A percentile compares a stretch with the other conserved stretches of the same genome.
phyloP scores from a whole-genome alignment of 1,140 invertebrate species.

The Drosophila burlai region DNA sequence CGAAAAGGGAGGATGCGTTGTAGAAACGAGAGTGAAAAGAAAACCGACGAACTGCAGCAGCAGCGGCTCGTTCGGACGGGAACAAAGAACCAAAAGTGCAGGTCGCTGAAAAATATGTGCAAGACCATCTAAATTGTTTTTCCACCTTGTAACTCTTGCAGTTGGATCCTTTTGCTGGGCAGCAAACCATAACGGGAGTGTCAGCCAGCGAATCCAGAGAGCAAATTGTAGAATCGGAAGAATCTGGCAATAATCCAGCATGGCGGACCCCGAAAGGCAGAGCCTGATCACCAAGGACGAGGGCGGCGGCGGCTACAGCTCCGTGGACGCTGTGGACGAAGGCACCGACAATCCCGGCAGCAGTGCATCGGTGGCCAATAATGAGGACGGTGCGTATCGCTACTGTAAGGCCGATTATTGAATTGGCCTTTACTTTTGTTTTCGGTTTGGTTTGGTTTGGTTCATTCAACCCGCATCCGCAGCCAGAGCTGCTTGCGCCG shows the following conservation, averaged over 20 bases:
- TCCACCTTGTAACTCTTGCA: conserved; percentile 42
- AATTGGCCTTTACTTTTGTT: conserved; percentile 9
- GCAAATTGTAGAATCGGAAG: not conserved
- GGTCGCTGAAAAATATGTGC: conserved; percentile 19
- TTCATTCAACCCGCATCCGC: conserved; percentile 56
- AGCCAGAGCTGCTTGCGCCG: conserved; percentile 16
- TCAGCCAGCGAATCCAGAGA: conserved; percentile 17
- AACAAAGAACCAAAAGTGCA: conserved; percentile 51
- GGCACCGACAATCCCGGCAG: conserved; percentile 67
- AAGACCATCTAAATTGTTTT: conserved; percentile 19
- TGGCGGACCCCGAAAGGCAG: conserved; percentile 74
- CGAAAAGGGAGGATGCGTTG: conserved; percentile 78
- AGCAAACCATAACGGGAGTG: conserved; percentile 66
- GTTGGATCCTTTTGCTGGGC: conserved; percentile 70
- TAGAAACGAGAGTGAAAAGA: conserved; percentile 58
- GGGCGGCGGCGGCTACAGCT: conserved; percentile 56
- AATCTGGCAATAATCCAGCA: conserved; percentile 35
- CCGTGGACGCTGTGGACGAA: conserved; percentile 54
- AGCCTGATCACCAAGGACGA: conserved; percentile 71
- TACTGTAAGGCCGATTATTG: conserved; percentile 13
- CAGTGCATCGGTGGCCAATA: conserved; percentile 49
- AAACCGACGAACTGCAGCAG: conserved; percentile 51
- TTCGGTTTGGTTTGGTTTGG: not conserved
- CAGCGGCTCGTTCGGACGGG: conserved; percentile 42
- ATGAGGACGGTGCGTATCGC: conserved; percentile 67